Evolutionary conservation across 2,797 vertebrate species (phyloP), one percentile per base, ranked within the genome.

Genomic region (Malacoraja senta): DNA sequence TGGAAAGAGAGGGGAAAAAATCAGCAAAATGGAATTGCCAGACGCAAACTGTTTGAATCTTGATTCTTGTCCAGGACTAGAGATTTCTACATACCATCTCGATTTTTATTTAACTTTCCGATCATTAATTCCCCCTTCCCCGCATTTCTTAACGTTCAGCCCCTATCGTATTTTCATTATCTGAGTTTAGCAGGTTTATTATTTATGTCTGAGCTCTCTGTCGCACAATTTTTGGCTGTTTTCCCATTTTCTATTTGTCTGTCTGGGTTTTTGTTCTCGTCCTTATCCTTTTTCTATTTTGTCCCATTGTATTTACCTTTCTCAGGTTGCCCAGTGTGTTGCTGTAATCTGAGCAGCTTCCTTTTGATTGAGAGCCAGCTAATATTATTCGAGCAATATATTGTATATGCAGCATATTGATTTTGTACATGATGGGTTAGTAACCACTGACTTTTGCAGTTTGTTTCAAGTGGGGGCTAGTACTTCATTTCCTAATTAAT

Each of bases 291-390:
- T 88, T 8, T 35, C n/a, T 29, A 8, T 84, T 68, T 88, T 35
- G 15, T 35, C n/a, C 84, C 84, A 74, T 74, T 88, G 65, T 35
- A 35, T 88, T 65, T 88, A 35, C 63, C 19, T 88, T 65, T 61
- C 32, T 72, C 32, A 8, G 17, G 12, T 91, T 92, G 38, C 90
- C 32, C 15, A 26, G 24, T 53, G 38, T 76, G 38, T 58, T 17
- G 38, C 9, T 76, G 90, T 92, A 92, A 88, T 88, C 38, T 8
- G 71, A 74, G 71, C 29, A n/a, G 71, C 68, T 92, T 92, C 26
- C 15, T 44, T 92, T 76, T 92, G 84, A 88, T 76, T 92, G 84
- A 88, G 63, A 68, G 17, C 63, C 17, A 76, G 38, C 38, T 76
- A 76, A 74, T 74, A 29, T 74, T 13, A 92, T 68, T 32, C n/a